A percentile compares a stretch with the other conserved stretches of the same genome.
Evolutionary conservation across 2,797 vertebrate genomes (phyloP).

Genomic region (Xiphophorus birchmanni): DNA sequence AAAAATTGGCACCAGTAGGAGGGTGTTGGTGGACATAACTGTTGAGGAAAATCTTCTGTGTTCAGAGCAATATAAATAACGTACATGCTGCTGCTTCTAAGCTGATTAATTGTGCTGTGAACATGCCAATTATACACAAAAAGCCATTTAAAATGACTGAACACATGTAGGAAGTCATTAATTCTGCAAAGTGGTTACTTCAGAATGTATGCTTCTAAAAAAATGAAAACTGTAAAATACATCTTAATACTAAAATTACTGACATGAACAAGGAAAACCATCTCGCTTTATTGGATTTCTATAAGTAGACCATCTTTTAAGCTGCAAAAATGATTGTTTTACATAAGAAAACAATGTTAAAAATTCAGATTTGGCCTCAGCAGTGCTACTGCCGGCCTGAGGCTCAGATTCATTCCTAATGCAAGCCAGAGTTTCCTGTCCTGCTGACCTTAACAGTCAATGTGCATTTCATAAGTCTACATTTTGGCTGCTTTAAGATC

Average conservation of each 20-base stretch:
- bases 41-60: neutral
- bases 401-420: constrained; percentile 4
- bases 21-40: neutral
- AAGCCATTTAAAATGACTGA: neutral
- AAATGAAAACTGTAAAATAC: neutral
- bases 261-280: neutral
- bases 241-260: neutral
- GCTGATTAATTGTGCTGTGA: neutral
- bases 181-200: neutral
- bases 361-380: neutral
- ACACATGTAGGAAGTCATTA: neutral
- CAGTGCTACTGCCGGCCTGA: constrained; percentile 5
- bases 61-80: neutral
- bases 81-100: neutral
- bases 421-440: constrained; percentile 11
- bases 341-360: neutral
- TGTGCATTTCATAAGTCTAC: constrained; percentile 11
- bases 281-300: neutral
- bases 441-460: constrained; percentile 6
- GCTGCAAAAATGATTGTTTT: neutral
- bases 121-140: neutral
- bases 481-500: constrained; percentile 10
- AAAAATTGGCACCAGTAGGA: neutral
- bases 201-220: neutral
- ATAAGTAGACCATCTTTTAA: no score